Evolutionary conservation across 2,113 vertebrate genomes (phyloP).

Genomic region (Chionomys nivalis): DNA sequence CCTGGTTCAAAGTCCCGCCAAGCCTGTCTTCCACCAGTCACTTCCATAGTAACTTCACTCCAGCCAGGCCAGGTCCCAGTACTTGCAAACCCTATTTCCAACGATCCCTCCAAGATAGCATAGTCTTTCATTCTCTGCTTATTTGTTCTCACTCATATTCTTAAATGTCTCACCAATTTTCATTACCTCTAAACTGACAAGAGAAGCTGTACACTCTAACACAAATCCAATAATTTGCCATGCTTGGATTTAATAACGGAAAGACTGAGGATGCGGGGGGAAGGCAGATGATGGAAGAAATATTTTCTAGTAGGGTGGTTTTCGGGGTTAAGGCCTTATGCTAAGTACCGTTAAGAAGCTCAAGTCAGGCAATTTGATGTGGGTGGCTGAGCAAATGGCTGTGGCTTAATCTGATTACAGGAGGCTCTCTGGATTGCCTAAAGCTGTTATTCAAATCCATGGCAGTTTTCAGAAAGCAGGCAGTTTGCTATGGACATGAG

Average conservation of each 20-base stretch:
- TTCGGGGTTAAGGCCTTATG: slow-evolving; percentile 33
- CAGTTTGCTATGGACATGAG: neutral
- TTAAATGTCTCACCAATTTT: neutral
- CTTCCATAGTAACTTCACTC: too few relatives aligned
- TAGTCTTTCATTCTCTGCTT: neutral
- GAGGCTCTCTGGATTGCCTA: slow-evolving; percentile 23
- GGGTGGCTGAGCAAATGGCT: slow-evolving; percentile 30
- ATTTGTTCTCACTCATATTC: neutral
- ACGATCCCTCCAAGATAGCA: neutral
- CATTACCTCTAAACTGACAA: neutral
- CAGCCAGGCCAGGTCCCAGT: neutral
- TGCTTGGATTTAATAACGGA: neutral
- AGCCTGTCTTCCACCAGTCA: neutral
- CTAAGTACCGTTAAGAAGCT: slow-evolving; percentile 35
- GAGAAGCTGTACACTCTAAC: neutral
- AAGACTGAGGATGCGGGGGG: neutral
- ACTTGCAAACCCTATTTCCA: rapidly evolving
- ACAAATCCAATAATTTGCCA: neutral
- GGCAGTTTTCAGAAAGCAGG: slow-evolving; percentile 50
- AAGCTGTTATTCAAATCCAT: slow-evolving; percentile 53
- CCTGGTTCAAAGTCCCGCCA: neutral
- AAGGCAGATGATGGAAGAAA: neutral
- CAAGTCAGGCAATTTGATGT: slow-evolving; percentile 32
- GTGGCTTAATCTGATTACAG: slow-evolving; percentile 45
- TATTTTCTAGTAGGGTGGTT: neutral